phyloP scores from a whole-genome alignment of 2,888 invertebrate species.

The Pristionchus exspectatus region DNA sequence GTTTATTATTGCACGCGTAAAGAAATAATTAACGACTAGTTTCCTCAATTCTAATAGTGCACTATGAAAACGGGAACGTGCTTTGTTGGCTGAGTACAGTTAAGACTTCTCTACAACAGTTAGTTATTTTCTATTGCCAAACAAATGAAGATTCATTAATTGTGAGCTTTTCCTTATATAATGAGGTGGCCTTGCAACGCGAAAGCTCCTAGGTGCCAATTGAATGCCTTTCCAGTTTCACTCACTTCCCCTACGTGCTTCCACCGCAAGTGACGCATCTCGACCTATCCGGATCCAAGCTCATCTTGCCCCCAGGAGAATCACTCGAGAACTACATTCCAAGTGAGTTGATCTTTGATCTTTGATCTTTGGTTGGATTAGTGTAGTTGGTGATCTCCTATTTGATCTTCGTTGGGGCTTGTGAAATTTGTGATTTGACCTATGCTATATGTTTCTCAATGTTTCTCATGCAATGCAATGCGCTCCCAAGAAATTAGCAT shows the following conservation, averaged over 20 bases:
- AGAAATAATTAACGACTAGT: no score
- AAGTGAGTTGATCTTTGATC: constrained; percentile 22
- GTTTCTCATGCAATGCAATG: not conserved
- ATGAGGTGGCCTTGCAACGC: no score
- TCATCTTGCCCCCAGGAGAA: not conserved
- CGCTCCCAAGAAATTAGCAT: constrained; percentile 10
- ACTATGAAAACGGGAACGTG: no score
- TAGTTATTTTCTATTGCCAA: no score
- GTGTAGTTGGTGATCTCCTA: not conserved
- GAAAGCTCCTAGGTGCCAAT: no score
- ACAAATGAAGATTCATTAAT: no score
- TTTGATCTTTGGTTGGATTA: not conserved
- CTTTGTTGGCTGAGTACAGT: no score
- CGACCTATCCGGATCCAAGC: constrained; percentile 6
- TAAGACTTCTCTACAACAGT: no score
- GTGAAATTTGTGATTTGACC: not conserved
- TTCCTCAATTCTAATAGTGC: no score
- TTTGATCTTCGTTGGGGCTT: not conserved
- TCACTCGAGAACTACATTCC: not conserved
- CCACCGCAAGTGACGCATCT: not conserved
- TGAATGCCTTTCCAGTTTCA: not conserved
- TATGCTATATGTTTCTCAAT: not conserved
- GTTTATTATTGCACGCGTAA: no score
- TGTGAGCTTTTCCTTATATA: no score
- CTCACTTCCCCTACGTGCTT: not conserved